Conservation (phyloP, 2,113 vertebrate genomes). For the Tachuris rubrigastra region DNA sequence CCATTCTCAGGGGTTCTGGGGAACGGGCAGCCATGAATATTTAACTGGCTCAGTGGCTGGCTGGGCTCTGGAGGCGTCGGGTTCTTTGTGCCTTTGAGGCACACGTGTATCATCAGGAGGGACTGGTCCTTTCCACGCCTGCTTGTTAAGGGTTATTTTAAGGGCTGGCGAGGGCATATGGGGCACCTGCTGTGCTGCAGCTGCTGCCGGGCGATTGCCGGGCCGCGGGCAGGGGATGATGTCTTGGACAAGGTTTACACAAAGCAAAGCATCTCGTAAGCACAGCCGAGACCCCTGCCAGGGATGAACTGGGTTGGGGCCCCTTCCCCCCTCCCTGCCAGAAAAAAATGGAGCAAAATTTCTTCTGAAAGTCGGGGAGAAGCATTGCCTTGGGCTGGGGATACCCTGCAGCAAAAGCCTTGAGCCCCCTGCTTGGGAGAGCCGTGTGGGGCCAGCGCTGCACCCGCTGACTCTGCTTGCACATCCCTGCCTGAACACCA, state of each 20-base stretch:
- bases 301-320: not conserved
- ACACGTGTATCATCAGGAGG: not conserved
- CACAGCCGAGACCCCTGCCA: fast-evolving
- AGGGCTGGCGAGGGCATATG: not conserved
- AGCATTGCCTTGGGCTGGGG: not conserved
- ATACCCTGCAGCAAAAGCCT: not conserved
- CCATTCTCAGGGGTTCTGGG: not conserved
- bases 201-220: not conserved
- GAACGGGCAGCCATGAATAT: conserved; percentile 9
- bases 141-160: not conserved
- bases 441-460: not conserved
- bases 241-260: not conserved
- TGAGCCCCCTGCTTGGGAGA: not conserved
- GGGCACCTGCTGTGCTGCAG: conserved; percentile 1
- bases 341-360: not conserved
- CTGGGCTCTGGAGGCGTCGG: not conserved
- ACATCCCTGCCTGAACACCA: not conserved
- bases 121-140: not conserved
- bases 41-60: not conserved
- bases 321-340: not conserved
- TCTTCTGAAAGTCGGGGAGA: not conserved
- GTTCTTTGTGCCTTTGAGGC: not conserved
- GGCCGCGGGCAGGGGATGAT: not conserved
- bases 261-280: not conserved
- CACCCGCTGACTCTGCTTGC: fast-evolving